phyloP scores from a whole-genome alignment of 2,797 vertebrate genomes.

The Allobates femoralis region DNA sequence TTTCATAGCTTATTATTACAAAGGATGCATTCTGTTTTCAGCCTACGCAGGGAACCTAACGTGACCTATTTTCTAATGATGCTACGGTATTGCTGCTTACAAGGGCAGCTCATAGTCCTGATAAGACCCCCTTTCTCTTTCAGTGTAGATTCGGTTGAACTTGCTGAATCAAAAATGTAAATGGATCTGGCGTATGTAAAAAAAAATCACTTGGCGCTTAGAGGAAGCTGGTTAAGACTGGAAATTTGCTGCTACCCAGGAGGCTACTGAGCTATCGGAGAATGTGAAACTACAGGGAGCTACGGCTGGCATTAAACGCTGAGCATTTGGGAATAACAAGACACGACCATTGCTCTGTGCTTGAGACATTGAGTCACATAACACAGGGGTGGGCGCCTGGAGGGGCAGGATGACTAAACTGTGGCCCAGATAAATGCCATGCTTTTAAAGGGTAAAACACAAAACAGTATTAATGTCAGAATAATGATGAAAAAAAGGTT shows the following conservation, averaged over 20 bases:
- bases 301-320: conserved; percentile 41
- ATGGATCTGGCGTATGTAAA: conserved; percentile 1
- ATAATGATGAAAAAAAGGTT: background rate
- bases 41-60: background rate
- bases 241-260: conserved; percentile 46
- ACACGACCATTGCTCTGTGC: conserved; percentile 7
- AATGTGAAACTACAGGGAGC: conserved; percentile 40
- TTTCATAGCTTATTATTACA: background rate
- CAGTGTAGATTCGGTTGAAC: background rate
- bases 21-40: background rate
- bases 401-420: conserved; percentile 28
- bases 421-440: conserved; percentile 40
- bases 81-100: background rate
- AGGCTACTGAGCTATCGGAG: conserved; percentile 35
- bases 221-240: conserved; percentile 43
- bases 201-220: conserved; percentile 21
- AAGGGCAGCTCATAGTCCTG: background rate
- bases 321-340: conserved; percentile 36
- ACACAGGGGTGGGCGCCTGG: conserved; percentile 1
- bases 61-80: background rate
- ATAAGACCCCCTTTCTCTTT: background rate
- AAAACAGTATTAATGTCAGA: background rate
- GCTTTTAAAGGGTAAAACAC: conserved; percentile 33
- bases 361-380: conserved; percentile 37
- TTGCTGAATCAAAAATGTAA: conserved; percentile 4